phyloP scores from a whole-genome alignment of 2,888 invertebrate species.

The Orchesella flavescens region DNA sequence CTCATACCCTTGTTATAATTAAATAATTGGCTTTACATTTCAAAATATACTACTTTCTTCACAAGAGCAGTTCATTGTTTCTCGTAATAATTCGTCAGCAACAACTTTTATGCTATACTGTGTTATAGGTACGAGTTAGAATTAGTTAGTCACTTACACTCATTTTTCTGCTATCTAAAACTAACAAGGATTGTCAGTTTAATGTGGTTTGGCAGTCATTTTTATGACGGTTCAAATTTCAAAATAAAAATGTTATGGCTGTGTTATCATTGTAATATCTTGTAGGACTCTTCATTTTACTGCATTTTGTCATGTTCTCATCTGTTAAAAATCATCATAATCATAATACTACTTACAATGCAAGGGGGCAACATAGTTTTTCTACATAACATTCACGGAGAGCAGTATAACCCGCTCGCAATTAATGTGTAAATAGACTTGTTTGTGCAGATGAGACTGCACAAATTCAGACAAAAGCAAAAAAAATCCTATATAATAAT shows the following conservation, averaged over 20 bases:
- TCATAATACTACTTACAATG: no score
- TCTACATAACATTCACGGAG: no score
- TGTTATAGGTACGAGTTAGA: no score
- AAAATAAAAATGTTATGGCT: not conserved
- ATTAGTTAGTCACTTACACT: no score
- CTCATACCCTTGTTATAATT: not conserved
- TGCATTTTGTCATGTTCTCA: slow-evolving; percentile 23
- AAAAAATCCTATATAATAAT: not conserved
- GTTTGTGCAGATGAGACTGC: slow-evolving; percentile 14
- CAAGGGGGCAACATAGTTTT: no score
- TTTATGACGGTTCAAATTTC: not conserved
- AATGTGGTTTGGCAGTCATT: not conserved
- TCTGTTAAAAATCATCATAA: not conserved
- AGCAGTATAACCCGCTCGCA: no score
- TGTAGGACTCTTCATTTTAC: not conserved
- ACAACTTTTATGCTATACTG: no score
- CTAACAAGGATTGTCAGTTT: not conserved
- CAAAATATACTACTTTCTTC: not conserved
- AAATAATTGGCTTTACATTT: not conserved
- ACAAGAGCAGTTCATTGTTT: not conserved
- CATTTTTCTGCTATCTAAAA: not conserved
- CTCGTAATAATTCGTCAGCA: no score
- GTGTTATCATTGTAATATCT: not conserved
- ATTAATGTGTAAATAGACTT: slow-evolving; percentile 1
- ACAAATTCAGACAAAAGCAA: not conserved